phyloP scores from a whole-genome alignment of 2,888 invertebrate species.

The Pantelozetes paolii region DNA sequence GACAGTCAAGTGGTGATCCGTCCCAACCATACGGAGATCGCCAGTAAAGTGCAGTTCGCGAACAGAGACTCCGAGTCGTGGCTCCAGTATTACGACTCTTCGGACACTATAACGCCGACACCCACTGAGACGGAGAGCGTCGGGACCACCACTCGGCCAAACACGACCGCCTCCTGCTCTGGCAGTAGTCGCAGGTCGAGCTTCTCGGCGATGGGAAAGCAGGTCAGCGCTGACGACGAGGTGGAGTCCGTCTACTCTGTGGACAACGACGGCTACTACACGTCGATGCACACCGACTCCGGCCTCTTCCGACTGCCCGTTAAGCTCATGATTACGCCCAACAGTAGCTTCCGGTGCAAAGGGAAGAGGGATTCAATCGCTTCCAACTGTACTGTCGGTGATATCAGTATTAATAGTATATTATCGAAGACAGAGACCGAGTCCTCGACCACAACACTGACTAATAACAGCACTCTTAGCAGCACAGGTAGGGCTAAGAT shows the following conservation, averaged over 20 bases:
- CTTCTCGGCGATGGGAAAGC: background rate
- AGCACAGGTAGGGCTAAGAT: conserved; percentile 35
- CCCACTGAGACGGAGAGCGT: conserved; percentile 17
- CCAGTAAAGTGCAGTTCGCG: conserved; percentile 33
- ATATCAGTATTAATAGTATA: conserved; percentile 47
- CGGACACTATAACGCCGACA: conserved; percentile 27
- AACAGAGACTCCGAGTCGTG: conserved; percentile 43
- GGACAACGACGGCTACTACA: conserved; percentile 96
- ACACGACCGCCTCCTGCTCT: background rate
- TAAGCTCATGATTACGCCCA: conserved; percentile 29
- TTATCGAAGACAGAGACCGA: conserved; percentile 46
- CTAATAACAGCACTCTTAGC: conserved; percentile 38
- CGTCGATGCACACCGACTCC: conserved; percentile 94
- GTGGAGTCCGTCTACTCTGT: conserved; percentile 88
- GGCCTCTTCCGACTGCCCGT: conserved; percentile 59
- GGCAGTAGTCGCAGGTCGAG: conserved; percentile 30
- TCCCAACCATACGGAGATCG: background rate
- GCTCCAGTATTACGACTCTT: conserved; percentile 39
- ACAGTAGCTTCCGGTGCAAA: conserved; percentile 42
- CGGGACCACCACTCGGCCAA: background rate
- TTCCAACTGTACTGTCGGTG: conserved; percentile 46
- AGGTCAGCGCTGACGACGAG: conserved; percentile 62
- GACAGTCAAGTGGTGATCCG: conserved; percentile 17
- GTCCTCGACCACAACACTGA: conserved; percentile 44
- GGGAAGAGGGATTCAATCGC: conserved; percentile 32